These are phyloP conservation scores for Willowsia nigromaculata DNA, from an alignment of 2,888 invertebrate genomes.

Conservation along the genomic window DNA sequence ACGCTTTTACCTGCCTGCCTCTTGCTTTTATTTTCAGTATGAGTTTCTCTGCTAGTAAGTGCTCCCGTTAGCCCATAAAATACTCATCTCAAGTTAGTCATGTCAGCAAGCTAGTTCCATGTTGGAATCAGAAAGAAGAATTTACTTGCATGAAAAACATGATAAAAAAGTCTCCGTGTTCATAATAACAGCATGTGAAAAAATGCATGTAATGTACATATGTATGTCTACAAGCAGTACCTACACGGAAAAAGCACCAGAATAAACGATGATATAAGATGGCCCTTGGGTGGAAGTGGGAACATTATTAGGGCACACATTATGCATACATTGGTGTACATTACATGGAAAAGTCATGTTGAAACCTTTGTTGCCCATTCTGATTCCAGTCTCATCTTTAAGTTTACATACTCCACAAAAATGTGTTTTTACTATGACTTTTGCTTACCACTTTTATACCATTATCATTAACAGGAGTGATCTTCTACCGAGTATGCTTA, in stretches of 20 bases:
- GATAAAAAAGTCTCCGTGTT: not conserved
- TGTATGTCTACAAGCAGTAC: not conserved
- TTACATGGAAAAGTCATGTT: slow-evolving; percentile 12
- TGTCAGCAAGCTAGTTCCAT: slow-evolving; percentile 56
- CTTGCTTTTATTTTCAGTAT: not conserved
- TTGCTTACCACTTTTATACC: no score
- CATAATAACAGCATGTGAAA: not conserved
- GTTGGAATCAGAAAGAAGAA: slow-evolving; percentile 2
- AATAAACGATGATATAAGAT: not conserved
- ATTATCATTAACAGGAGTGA: no score
- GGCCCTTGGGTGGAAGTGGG: not conserved
- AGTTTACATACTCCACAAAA: slow-evolving; percentile 3
- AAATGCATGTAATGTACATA: not conserved
- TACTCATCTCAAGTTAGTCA: slow-evolving; percentile 56
- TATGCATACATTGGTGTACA: not conserved
- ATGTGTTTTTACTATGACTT: not conserved
- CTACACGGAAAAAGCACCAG: not conserved
- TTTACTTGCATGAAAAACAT: not conserved
- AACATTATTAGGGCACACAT: not conserved
- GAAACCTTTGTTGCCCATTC: not conserved
- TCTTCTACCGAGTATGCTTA: no score
- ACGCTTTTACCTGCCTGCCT: not conserved
- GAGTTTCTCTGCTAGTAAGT: not conserved
- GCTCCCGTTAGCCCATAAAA: slow-evolving; percentile 40
- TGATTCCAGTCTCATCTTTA: slow-evolving; percentile 57